Conservation (phyloP, 2,888 invertebrate genomes). For the Brenthis daphne region DNA sequence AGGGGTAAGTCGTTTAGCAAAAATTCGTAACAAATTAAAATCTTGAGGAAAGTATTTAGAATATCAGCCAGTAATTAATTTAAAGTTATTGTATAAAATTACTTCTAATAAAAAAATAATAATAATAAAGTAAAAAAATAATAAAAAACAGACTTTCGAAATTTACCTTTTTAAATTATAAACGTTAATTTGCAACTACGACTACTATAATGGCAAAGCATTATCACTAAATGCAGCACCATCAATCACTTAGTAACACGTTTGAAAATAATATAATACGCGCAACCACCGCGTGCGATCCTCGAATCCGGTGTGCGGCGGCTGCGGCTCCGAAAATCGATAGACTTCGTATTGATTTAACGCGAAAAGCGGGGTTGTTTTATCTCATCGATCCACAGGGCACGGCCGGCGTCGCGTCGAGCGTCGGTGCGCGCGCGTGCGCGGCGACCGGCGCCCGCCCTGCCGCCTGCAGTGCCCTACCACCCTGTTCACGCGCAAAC, state of each 20-base stretch:
- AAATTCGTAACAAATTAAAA: slow-evolving; percentile 3
- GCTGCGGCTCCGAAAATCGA: slow-evolving; percentile 87
- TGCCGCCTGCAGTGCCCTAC: slow-evolving; percentile 50
- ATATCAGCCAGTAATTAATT: slow-evolving; percentile 7
- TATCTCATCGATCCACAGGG: slow-evolving; percentile 86
- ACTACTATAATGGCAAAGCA: slow-evolving; percentile 7
- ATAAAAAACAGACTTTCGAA: slow-evolving; percentile 5
- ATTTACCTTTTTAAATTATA: slow-evolving; percentile 38
- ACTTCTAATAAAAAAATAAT: background rate
- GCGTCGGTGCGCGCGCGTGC: slow-evolving; percentile 46
- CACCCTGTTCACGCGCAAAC: slow-evolving; percentile 76
- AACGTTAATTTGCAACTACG: slow-evolving; percentile 23
- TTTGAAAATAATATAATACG: slow-evolving; percentile 48
- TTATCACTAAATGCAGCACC: slow-evolving; percentile 14
- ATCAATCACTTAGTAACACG: slow-evolving; percentile 27
- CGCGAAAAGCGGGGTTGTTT: slow-evolving; percentile 86
- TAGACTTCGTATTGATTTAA: slow-evolving; percentile 88
- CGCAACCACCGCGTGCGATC: slow-evolving; percentile 80
- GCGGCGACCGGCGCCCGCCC: slow-evolving; percentile 53
- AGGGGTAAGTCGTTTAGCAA: slow-evolving; percentile 15
- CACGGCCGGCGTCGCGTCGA: slow-evolving; percentile 56
- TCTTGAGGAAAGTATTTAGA: background rate
- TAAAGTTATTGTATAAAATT: background rate
- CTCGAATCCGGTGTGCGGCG: slow-evolving; percentile 78
- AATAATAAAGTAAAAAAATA: background rate